These are phyloP conservation scores for Drosophila demipolita DNA, from an alignment of 2,888 invertebrate species.

Conservation along the genomic window DNA sequence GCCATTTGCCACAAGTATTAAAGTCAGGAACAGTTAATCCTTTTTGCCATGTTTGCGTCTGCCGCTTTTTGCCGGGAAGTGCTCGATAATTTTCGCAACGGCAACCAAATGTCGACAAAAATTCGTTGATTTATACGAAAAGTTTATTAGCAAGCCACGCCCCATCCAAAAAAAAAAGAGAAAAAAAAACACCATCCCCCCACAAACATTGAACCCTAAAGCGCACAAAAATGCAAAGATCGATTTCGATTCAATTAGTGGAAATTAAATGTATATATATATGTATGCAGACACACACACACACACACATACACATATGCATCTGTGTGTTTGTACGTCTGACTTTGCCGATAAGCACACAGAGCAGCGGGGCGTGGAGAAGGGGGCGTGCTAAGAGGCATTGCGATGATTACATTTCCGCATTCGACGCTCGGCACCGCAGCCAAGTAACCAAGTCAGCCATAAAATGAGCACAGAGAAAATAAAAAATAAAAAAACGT, in stretches of 20 bases:
- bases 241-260: constrained; percentile 82
- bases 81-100: constrained; percentile 49
- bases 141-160: constrained; percentile 69
- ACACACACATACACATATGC: constrained; percentile 25
- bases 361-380: neutral
- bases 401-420: constrained; percentile 81
- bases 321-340: constrained; percentile 40
- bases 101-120: constrained; percentile 70
- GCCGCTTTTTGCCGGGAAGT: constrained; percentile 20
- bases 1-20: constrained; percentile 20
- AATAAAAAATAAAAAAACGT: constrained; percentile 10
- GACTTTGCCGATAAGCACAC: constrained; percentile 56
- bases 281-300: constrained; percentile 21
- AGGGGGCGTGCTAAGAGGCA: constrained; percentile 39
- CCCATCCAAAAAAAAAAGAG: neutral
- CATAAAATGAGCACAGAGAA: constrained; percentile 74
- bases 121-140: constrained; percentile 78
- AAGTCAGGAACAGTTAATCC: constrained; percentile 53
- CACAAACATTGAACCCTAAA: constrained; percentile 40
- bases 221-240: constrained; percentile 67
- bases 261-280: constrained; percentile 79
- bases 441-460: constrained; percentile 76
- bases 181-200: constrained; percentile 17
- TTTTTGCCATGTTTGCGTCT: constrained; percentile 34
- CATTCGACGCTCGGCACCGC: constrained; percentile 54